A percentile compares a stretch with the other conserved stretches of the same genome.
Evolutionary conservation across 2,888 invertebrate species (phyloP).

Genomic region (Tridacna crocea): DNA sequence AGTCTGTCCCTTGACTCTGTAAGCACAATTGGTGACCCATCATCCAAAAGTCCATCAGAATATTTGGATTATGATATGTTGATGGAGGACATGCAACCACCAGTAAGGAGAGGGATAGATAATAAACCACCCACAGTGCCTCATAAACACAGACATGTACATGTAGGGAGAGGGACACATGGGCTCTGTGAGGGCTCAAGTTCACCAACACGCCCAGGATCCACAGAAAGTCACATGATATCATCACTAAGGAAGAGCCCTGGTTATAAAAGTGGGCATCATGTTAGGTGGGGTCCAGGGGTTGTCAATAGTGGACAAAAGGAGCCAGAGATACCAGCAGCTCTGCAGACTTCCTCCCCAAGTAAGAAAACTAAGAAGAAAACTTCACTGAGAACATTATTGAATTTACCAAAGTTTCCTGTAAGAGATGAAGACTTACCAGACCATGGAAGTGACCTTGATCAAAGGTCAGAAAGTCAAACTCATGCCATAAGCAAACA

Average conservation of each 20-base stretch:
- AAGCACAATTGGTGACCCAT: constrained; percentile 53
- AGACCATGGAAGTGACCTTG: constrained; percentile 37
- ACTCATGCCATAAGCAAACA: neutral
- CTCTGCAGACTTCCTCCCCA: constrained; percentile 12
- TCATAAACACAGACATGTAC: constrained; percentile 52
- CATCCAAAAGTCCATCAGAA: constrained; percentile 55
- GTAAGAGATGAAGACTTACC: constrained; percentile 55
- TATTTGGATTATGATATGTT: constrained; percentile 50
- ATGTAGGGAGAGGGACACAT: constrained; percentile 55
- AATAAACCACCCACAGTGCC: constrained; percentile 30
- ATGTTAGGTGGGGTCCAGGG: constrained; percentile 59
- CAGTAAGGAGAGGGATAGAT: constrained; percentile 29
- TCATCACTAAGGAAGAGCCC: constrained; percentile 61
- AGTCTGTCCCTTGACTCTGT: constrained; percentile 60
- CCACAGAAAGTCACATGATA: constrained; percentile 49
- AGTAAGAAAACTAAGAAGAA: constrained; percentile 55
- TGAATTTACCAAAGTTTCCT: constrained; percentile 58
- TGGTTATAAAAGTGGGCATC: constrained; percentile 48
- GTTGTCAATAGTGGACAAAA: constrained; percentile 46
- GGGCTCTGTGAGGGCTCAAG: constrained; percentile 53
- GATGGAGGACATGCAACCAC: constrained; percentile 24
- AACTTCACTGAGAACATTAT: constrained; percentile 51
- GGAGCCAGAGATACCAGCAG: neutral
- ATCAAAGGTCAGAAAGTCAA: constrained; percentile 13
- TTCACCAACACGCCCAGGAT: constrained; percentile 51